Base-by-base conservation (phyloP, 2,888 invertebrate genomes). In the Scotopteryx bipunctaria region DNA sequence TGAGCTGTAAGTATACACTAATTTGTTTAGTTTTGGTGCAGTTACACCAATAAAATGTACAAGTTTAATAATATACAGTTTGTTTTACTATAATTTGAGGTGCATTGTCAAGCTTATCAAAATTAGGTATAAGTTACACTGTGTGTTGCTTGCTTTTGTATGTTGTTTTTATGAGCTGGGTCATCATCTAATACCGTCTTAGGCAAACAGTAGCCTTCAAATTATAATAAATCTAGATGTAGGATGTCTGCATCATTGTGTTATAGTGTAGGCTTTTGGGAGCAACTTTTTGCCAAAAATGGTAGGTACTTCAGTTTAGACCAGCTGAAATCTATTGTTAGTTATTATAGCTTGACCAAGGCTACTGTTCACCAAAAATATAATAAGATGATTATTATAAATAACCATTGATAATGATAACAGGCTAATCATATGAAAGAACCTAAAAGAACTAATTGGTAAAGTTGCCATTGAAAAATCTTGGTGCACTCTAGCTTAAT, bases 71-170 rank as follows among this genome's bases (percentile, higher is more conserved):
- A 33, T 45, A 13, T 13, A 33, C 41, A 15, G 19, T 25, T 37
- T 37, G 25, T 42, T 42, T 52, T 36, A 19, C 11, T 46, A 41
- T 43, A 21, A 42, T 44, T 44, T 48, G 47, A 42, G 57, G 57
- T 60, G 59, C 55, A 55, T 57, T 56, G 51, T 57, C 40, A 49
- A 52, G 44, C 46, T 52, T 38, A 41, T 55, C 41, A 44, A 49
- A 43, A 45, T 47, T 38, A 44, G 44, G 8, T 51, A 29, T 54
- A 43, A 46, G 38, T 55, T 55, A 33, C 53, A 55, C 50, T 37
- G 55, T 55, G 54, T 55, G 57, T 36, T 31, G 51, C 58, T 54
- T 57, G 59, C 44, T 52, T 27, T 13, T 33, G 15, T 48, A 37
- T 27, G 25, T 37, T 40, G 0, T 15, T 35, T 48, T 36, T 1